Percentiles rank a stretch among this genome's conserved stretches.
phyloP scores from a whole-genome alignment of 2,888 invertebrate genomes.

The Yponomeuta plumbellus region DNA sequence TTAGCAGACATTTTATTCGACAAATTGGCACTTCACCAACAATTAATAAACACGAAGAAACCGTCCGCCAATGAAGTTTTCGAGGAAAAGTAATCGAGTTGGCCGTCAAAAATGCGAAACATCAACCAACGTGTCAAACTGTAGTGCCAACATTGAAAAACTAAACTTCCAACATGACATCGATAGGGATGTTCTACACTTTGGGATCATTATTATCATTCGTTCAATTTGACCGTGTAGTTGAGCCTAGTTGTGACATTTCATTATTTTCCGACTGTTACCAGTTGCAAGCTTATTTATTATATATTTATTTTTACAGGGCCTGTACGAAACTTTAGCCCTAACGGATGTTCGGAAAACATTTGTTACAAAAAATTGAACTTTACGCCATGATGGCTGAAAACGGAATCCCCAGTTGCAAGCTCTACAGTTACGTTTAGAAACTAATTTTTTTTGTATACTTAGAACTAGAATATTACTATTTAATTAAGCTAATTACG shows the following conservation, averaged over 20 bases:
- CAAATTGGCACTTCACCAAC: constrained; percentile 25
- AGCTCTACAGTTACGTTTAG: constrained; percentile 11
- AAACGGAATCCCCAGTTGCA: too few species aligned
- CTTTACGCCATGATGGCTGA: too few species aligned
- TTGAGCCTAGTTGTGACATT: not conserved
- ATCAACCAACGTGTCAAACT: constrained; percentile 68
- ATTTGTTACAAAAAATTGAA: too few species aligned
- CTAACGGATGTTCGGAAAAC: too few species aligned
- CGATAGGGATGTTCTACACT: not conserved
- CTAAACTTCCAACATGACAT: constrained; percentile 16
- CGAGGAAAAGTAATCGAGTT: constrained; percentile 19
- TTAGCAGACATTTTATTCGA: constrained; percentile 58
- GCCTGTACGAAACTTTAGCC: too few species aligned
- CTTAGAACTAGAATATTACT: not conserved
- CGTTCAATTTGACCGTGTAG: not conserved
- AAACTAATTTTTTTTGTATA: not conserved
- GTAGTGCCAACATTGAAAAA: constrained; percentile 39
- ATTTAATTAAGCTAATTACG: not conserved
- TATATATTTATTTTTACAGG: too few species aligned
- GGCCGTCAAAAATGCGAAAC: constrained; percentile 37
- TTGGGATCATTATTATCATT: not conserved
- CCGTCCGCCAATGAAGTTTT: constrained; percentile 16
- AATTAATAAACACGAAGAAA: not conserved
- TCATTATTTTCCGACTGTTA: too few species aligned
- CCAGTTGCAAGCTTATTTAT: not conserved